Percentiles rank a stretch among this genome's conserved stretches.
phyloP scores from a whole-genome alignment of 1,140 invertebrate genomes.

The Lasioglossum albipes region DNA sequence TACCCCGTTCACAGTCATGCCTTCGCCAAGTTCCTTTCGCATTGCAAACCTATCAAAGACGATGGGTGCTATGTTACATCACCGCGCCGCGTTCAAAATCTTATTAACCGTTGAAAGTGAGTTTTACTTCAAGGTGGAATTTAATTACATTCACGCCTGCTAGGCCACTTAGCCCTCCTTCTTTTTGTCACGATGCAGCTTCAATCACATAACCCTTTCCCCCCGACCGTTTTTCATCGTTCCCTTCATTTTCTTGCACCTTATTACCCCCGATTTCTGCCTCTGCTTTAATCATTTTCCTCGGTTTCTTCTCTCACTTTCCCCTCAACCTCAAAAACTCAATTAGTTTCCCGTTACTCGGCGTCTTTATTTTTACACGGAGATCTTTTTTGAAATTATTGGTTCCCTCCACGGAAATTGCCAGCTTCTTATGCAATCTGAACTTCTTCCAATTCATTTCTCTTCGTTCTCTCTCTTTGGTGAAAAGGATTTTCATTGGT shows the following conservation, averaged over 20 bases:
- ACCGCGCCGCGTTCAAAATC: constrained; percentile 73
- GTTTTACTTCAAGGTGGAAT: constrained; percentile 74
- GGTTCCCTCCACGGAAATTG: constrained; percentile 63
- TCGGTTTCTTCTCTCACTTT: background rate
- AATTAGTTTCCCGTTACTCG: constrained; percentile 45
- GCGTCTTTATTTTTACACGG: constrained; percentile 62
- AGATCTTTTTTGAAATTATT: constrained; percentile 43
- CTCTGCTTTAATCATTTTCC: constrained; percentile 14
- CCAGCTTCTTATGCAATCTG: constrained; percentile 37
- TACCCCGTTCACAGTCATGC: background rate
- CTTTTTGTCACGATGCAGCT: constrained; percentile 29
- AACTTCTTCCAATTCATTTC: constrained; percentile 26
- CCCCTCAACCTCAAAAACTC: constrained; percentile 2
- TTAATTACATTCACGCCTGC: constrained; percentile 73
- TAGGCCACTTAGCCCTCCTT: constrained; percentile 25
- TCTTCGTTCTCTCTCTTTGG: background rate
- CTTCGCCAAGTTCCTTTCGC: constrained; percentile 13
- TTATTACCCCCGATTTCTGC: constrained; percentile 33
- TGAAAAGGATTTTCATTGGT: background rate
- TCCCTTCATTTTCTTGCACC: background rate
- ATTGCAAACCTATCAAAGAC: constrained; percentile 46
- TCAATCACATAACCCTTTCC: constrained; percentile 16
- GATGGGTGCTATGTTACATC: constrained; percentile 67
- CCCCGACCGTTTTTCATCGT: background rate
- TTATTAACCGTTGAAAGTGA: constrained; percentile 76